These are phyloP conservation scores for Mus musculus DNA, from an alignment of 2,113 vertebrate species.

Conservation along the genomic window DNA sequence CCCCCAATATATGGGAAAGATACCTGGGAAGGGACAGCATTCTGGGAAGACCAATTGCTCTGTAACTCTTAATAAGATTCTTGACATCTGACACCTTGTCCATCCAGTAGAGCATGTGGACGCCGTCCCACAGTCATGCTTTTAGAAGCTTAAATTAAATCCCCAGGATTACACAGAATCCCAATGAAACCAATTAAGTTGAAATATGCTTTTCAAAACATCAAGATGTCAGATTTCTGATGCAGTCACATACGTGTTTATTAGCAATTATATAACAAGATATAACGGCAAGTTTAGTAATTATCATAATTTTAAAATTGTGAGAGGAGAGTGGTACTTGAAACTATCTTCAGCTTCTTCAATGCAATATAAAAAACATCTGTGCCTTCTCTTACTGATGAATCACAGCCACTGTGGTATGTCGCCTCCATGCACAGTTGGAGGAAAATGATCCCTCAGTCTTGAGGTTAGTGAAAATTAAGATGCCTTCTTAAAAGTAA, in stretches of 20 bases:
- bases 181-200: slow-evolving; percentile 10
- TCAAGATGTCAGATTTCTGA: slow-evolving; percentile 5
- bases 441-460: slow-evolving; percentile 51
- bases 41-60: background rate
- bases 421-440: slow-evolving; percentile 1
- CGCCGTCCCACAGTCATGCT: background rate
- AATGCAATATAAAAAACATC: slow-evolving; percentile 21
- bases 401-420: slow-evolving; percentile 52
- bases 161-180: background rate
- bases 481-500: background rate
- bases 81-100: background rate
- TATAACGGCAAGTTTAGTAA: slow-evolving; percentile 25
- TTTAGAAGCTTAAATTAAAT: slow-evolving; percentile 44
- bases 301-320: slow-evolving; percentile 7
- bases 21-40: background rate
- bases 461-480: slow-evolving; percentile 53
- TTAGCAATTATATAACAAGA: slow-evolving; percentile 24
- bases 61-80: background rate
- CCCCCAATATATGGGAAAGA: background rate
- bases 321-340: background rate
- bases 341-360: background rate
- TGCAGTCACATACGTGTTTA: background rate
- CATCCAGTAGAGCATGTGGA: background rate
- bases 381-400: slow-evolving; percentile 53
- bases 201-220: slow-evolving; percentile 40